These are phyloP conservation scores for Ictidomys tridecemlineatus DNA, from an alignment of 2,113 vertebrate species.

Conservation along the genomic window DNA sequence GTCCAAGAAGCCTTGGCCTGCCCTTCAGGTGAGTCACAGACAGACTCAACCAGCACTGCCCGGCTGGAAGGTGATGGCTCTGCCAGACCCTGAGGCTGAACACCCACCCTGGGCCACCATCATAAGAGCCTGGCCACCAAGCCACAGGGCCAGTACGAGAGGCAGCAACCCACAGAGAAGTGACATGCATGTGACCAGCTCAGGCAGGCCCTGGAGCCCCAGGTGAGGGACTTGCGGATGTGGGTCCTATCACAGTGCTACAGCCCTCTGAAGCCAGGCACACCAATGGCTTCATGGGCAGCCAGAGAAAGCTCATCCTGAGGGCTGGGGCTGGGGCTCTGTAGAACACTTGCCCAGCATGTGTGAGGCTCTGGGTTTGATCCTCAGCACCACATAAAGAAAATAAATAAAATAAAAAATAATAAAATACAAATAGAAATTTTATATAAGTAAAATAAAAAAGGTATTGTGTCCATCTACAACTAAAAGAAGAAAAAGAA, in stretches of 20 bases:
- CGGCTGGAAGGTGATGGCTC: rapidly evolving
- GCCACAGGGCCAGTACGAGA: no score
- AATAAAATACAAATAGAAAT: no score
- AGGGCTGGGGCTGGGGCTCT: no score
- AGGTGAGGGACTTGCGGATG: background rate
- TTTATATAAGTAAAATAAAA: no score
- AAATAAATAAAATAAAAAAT: no score
- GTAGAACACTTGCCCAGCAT: no score
- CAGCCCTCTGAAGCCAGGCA: background rate
- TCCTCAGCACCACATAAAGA: no score
- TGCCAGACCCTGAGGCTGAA: background rate
- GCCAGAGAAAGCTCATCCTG: background rate
- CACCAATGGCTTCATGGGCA: background rate
- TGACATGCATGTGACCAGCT: background rate
- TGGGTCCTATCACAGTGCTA: background rate
- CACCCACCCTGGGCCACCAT: background rate
- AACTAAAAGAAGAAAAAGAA: no score
- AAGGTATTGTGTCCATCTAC: no score
- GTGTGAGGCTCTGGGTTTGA: no score
- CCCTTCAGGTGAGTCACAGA: background rate
- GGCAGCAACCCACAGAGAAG: no score
- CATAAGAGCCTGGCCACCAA: background rate
- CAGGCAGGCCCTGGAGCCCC: background rate
- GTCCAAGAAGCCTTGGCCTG: no score
- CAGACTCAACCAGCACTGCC: background rate